Evolutionary conservation across 2,797 vertebrate species (phyloP).

Genomic region (Tragelaphus eurycerus): DNA sequence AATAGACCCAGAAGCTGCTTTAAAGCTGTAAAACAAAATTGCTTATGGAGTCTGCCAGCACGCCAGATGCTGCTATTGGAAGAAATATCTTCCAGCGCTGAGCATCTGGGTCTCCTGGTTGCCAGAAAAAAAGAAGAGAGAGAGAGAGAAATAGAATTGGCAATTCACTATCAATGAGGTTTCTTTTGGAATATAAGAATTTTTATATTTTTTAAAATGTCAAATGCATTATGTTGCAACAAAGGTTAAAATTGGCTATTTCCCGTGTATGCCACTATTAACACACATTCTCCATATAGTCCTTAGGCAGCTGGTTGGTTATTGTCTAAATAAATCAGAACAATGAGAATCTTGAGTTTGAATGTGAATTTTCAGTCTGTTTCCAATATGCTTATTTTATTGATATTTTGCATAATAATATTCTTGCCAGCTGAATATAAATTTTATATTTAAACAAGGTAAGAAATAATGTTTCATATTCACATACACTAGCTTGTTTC

Average conservation of each 20-base stretch:
- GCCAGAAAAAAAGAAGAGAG: slow-evolving; percentile 63
- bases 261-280: neutral
- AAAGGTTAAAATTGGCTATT: slow-evolving; percentile 37
- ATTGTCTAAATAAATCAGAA: slow-evolving; percentile 60
- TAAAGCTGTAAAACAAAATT: slow-evolving; percentile 83
- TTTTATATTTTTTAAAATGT: slow-evolving; percentile 15
- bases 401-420: slow-evolving; percentile 54
- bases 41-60: slow-evolving; percentile 80
- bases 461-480: slow-evolving; percentile 54
- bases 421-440: slow-evolving; percentile 58
- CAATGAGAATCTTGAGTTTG: slow-evolving; percentile 42
- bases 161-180: slow-evolving; percentile 35
- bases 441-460: slow-evolving; percentile 69
- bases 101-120: slow-evolving; percentile 78
- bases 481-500: slow-evolving; percentile 34
- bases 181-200: slow-evolving; percentile 32
- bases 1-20: slow-evolving; percentile 82
- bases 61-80: slow-evolving; percentile 81
- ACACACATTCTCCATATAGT: neutral
- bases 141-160: slow-evolving; percentile 29
- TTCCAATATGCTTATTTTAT: slow-evolving; percentile 61
- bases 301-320: slow-evolving; percentile 24
- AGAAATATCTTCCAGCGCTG: slow-evolving; percentile 80
- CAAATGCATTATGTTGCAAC: neutral
- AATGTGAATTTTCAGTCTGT: slow-evolving; percentile 57